Conservation (phyloP, 2,113 vertebrate species). For the Halichoerus grypus region DNA sequence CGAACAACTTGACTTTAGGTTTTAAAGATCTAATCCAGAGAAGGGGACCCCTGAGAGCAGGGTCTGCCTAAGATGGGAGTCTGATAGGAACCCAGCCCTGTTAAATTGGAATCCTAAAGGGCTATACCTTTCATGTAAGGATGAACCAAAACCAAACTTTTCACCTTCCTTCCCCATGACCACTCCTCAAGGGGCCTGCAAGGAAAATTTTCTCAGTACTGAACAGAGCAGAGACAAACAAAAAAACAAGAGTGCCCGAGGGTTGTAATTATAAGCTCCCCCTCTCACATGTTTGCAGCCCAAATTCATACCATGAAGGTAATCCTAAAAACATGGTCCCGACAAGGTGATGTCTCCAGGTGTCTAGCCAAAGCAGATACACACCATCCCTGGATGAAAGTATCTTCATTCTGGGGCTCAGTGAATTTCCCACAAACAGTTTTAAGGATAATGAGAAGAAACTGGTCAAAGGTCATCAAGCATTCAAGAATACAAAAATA, state of each 20-base stretch:
- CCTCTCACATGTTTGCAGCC: background rate
- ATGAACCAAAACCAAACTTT: background rate
- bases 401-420: background rate
- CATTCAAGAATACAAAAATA: background rate
- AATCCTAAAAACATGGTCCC: background rate
- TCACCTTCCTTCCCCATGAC: background rate
- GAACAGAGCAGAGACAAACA: background rate
- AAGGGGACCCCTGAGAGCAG: background rate
- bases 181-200: background rate
- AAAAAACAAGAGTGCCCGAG: background rate
- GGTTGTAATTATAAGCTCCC: background rate
- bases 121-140: background rate
- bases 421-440: background rate
- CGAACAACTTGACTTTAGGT: background rate
- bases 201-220: background rate
- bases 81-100: background rate
- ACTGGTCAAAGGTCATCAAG: background rate
- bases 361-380: background rate
- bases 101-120: background rate
- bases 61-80: background rate
- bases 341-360: background rate
- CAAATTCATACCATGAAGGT: background rate
- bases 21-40: background rate
- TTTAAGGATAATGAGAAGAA: slow-evolving; percentile 29
- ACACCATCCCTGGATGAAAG: background rate